Evolutionary conservation across 2,888 invertebrate genomes (phyloP).

Genomic region (Altica lythri): DNA sequence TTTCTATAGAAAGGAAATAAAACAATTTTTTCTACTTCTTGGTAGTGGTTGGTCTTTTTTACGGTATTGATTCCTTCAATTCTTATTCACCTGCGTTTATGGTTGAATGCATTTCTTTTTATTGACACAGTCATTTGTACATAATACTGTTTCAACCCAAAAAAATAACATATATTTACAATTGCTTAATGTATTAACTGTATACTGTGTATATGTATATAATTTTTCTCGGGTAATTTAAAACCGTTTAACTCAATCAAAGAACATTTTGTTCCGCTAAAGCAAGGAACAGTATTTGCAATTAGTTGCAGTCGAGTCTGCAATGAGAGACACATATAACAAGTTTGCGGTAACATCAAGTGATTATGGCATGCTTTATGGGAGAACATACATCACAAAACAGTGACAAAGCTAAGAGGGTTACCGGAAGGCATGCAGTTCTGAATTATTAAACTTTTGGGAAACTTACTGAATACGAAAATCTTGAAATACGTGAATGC

Average conservation of each 20-base stretch:
- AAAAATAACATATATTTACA: too few relatives aligned
- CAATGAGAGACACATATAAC: conserved; percentile 27
- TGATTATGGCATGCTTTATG: conserved; percentile 30
- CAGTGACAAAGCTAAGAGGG: conserved; percentile 18
- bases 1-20: too few relatives aligned
- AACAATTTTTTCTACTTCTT: too few relatives aligned
- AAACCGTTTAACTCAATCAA: neutral
- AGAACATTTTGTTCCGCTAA: neutral
- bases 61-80: too few relatives aligned
- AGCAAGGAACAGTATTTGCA: conserved; percentile 19
- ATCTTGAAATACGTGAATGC: conserved; percentile 10
- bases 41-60: too few relatives aligned
- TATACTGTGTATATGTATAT: too few relatives aligned
- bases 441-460: conserved; percentile 18
- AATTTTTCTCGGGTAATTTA: too few relatives aligned
- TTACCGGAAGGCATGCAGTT: conserved; percentile 13
- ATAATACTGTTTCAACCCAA: too few relatives aligned
- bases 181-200: too few relatives aligned
- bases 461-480: conserved; percentile 21
- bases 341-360: conserved; percentile 20
- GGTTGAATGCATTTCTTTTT: too few relatives aligned
- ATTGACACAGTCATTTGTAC: too few relatives aligned
- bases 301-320: conserved; percentile 24
- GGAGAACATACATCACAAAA: conserved; percentile 26
- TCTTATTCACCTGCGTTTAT: too few relatives aligned